Base-by-base conservation (phyloP, 2,797 vertebrate species). In the Miopithecus talapoin region DNA sequence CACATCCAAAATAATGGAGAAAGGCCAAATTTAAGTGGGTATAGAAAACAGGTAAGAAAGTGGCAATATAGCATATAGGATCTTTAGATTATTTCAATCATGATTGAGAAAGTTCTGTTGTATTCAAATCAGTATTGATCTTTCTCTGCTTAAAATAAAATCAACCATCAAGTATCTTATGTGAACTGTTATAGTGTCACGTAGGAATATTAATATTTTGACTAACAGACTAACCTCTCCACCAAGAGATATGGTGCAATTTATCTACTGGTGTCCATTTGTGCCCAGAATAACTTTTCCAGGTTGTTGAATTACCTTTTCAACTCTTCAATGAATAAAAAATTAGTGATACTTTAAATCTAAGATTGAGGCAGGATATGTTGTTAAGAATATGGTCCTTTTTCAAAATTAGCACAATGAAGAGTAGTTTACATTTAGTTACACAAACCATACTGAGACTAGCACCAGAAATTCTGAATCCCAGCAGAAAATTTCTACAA, bases 381-480 rank as follows among this genome's bases (percentile, higher is more conserved):
- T 30, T 75, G 8, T 72, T 89, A 17, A 92, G 43, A 85, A 75
- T 36, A 79, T 85, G 30, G 8, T 59, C 48, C 48, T n/a, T 78
- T 86, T 83, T 92, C 48, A 28, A 89, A 21, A 57, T 79, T 90
- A 43, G 48, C n/a, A 64, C 9, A 39, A 74, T 57, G 5, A 12
- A 89, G 4, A 95, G 26, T 41, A 64, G 4, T 81, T 21, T 74
- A 50, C 11, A n/a, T 81, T 53, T 85, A 46, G 14, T 94, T 86
- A 43, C 33, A 30, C 16, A 76, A 64, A 72, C 9, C 55, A 76
- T 26, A 53, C 6, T 84, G 59, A 70, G 30, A 22, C 50, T 91
- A 61, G 36, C 93, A 57, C 5, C 81, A 48, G 74, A 93, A 72
- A 89, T 89, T 95, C 46, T 89, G 50, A 83, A 84, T 36, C 92